These are phyloP conservation scores for Aythya baeri DNA, from an alignment of 2,113 vertebrate genomes.

Conservation along the genomic window DNA sequence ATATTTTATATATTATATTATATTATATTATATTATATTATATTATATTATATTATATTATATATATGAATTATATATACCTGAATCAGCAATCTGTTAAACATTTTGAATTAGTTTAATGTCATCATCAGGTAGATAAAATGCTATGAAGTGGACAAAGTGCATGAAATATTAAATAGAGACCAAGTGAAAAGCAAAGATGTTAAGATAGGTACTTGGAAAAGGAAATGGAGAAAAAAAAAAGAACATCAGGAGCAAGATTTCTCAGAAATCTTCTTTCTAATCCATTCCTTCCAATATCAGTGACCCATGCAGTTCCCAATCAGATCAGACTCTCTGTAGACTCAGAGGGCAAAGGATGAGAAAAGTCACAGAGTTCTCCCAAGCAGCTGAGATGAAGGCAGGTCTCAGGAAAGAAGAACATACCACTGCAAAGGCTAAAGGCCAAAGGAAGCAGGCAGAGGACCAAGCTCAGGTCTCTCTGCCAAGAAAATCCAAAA, in stretches of 20 bases:
- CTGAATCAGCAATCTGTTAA: neutral
- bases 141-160: neutral
- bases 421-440: conserved; percentile 14
- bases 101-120: neutral
- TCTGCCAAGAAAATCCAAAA: conserved; percentile 51
- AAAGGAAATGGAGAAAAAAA: neutral
- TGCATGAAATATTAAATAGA: neutral
- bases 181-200: neutral
- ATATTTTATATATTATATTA: no score
- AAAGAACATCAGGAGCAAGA: neutral
- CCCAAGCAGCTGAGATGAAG: neutral
- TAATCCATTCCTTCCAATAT: neutral
- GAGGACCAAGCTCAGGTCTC: neutral
- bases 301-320: neutral
- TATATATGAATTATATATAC: neutral
- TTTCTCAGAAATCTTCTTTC: neutral
- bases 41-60: no score
- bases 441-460: conserved; percentile 49
- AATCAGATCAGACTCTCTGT: neutral
- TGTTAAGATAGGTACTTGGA: neutral
- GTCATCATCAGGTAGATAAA: neutral
- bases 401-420: conserved; percentile 28
- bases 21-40: no score
- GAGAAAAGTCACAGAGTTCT: neutral
- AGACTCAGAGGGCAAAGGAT: neutral